Percentiles rank a stretch among this genome's conserved stretches.
These are phyloP conservation scores for Cremastinae sp. DNA, from an alignment of 2,888 invertebrate species.

Conservation along the genomic window DNA sequence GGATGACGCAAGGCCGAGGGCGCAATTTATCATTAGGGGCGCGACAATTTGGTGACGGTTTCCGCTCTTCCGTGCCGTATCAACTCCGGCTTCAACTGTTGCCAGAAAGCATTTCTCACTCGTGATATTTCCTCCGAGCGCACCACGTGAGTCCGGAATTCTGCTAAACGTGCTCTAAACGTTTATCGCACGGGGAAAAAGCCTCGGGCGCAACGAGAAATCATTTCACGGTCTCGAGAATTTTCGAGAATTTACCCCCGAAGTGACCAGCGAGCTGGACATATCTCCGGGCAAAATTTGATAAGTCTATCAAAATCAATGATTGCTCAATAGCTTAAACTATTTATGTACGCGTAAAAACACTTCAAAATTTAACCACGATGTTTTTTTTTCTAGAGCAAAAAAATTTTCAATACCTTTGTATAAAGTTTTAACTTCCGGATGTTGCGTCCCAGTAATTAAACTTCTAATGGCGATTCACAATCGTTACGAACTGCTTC, in stretches of 20 bases:
- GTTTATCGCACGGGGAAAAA: slow-evolving; percentile 41
- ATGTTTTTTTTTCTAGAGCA: slow-evolving; percentile 17
- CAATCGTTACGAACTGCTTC: no score
- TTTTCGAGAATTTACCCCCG: slow-evolving; percentile 44
- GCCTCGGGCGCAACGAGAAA: slow-evolving; percentile 55
- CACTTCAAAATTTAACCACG: no score
- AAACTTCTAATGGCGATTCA: no score
- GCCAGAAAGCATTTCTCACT: slow-evolving; percentile 55
- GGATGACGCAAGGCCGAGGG: slow-evolving; percentile 70
- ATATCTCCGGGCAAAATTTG: slow-evolving; percentile 8
- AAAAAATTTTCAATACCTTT: no score
- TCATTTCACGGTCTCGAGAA: slow-evolving; percentile 58
- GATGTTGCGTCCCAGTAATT: no score
- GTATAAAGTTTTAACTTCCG: no score
- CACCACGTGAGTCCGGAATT: slow-evolving; percentile 34
- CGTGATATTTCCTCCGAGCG: background rate
- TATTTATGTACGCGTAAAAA: no score
- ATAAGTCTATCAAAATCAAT: no score
- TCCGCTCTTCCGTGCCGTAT: slow-evolving; percentile 60
- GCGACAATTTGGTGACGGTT: slow-evolving; percentile 79
- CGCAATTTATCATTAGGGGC: slow-evolving; percentile 80
- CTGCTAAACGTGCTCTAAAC: slow-evolving; percentile 42
- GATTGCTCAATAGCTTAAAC: no score
- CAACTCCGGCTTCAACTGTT: slow-evolving; percentile 50
- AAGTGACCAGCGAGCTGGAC: slow-evolving; percentile 30